Conservation (phyloP, 2,888 invertebrate genomes). For the Caenorhabditis sp. region DNA sequence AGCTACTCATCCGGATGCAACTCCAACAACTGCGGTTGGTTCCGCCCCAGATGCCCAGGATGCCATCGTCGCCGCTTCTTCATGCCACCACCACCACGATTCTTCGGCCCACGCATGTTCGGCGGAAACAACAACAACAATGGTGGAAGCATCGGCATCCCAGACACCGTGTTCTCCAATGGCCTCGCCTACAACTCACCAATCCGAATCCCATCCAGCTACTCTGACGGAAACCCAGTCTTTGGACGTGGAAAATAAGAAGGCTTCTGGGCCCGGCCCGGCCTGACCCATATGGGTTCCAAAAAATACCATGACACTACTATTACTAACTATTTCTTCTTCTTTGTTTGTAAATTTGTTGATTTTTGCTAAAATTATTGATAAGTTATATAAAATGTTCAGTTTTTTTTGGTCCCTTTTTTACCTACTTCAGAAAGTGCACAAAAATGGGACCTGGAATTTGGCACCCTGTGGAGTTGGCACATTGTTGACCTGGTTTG, state of each 20-base stretch:
- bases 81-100: constrained; percentile 30
- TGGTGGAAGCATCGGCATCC: constrained; percentile 23
- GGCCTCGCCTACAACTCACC: constrained; percentile 23
- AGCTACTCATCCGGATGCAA: background rate
- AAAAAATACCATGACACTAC: constrained; percentile 1
- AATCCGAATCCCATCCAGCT: constrained; percentile 31
- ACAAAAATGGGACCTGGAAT: no score
- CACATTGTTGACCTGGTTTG: no score
- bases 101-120: constrained; percentile 17
- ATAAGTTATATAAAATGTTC: background rate
- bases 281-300: no score
- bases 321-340: no score
- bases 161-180: constrained; percentile 29
- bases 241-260: constrained; percentile 30
- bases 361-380: background rate
- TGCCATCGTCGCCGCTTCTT: constrained; percentile 12
- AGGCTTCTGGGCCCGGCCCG: no score
- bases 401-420: background rate
- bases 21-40: background rate
- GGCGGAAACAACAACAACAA: no score
- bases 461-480: no score
- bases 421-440: no score
- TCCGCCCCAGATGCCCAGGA: constrained; percentile 24
- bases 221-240: constrained; percentile 37
- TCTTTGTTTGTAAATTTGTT: constrained; percentile 16